Conservation (phyloP, 2,113 vertebrate genomes). For the Syngnathus floridae region DNA sequence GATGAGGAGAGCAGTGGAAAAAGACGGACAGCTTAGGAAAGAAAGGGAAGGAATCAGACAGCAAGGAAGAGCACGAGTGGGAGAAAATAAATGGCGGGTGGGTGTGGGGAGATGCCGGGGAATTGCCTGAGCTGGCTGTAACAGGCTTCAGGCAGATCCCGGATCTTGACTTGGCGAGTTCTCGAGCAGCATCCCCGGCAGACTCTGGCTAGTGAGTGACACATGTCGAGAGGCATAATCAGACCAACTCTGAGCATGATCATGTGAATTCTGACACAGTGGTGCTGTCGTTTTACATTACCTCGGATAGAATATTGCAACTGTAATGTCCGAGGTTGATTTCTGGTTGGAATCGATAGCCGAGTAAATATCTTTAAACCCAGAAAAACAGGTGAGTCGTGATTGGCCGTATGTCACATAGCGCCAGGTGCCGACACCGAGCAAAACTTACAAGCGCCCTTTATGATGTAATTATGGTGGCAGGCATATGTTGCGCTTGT, state of each 20-base stretch:
- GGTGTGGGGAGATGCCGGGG: constrained; percentile 41
- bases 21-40: constrained; percentile 47
- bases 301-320: background rate
- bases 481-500: too few relatives aligned
- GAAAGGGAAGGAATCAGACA: constrained; percentile 41
- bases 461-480: too few relatives aligned
- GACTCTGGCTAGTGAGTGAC: constrained; percentile 43
- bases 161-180: constrained; percentile 51
- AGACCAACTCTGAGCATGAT: constrained; percentile 23
- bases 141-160: constrained; percentile 65
- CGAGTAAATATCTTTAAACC: too few relatives aligned
- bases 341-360: too few relatives aligned
- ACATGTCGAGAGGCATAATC: constrained; percentile 42
- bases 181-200: constrained; percentile 50
- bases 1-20: constrained; percentile 62
- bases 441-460: too few relatives aligned
- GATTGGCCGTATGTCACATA: too few relatives aligned
- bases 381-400: too few relatives aligned
- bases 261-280: constrained; percentile 1
- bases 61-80: constrained; percentile 45
- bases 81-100: constrained; percentile 23
- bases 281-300: background rate
- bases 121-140: constrained; percentile 65
- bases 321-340: too few relatives aligned
- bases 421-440: too few relatives aligned